Conservation (phyloP, 2,113 vertebrate species). For the Clarias macrocephalus region DNA sequence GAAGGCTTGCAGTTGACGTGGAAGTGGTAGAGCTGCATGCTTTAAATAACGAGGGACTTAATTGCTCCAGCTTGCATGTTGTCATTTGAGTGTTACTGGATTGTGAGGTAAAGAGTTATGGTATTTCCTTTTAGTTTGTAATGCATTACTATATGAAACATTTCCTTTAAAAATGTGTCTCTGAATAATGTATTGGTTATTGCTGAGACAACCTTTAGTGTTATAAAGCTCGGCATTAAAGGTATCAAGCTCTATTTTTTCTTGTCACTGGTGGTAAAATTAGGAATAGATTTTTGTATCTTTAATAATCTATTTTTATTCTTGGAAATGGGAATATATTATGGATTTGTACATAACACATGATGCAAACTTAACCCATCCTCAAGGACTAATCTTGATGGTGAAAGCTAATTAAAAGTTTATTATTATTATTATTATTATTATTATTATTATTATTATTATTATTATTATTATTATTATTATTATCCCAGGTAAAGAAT, state of each 20-base stretch:
- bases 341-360: not conserved
- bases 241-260: not conserved
- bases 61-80: not conserved
- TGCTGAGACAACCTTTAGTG: not conserved
- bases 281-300: not conserved
- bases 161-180: not conserved
- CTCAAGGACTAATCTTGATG: not conserved
- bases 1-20: not conserved
- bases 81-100: not conserved
- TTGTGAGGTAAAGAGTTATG: not conserved
- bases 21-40: not conserved
- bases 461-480: too few species aligned
- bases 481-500: not conserved
- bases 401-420: not conserved
- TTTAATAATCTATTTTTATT: not conserved
- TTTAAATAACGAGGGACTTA: not conserved
- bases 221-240: not conserved
- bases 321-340: not conserved
- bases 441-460: too few species aligned
- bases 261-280: not conserved
- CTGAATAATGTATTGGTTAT: not conserved
- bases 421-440: too few species aligned
- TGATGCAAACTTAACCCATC: not conserved
- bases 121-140: not conserved
- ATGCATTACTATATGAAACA: not conserved